A percentile compares a stretch with the other conserved stretches of the same genome.
phyloP scores from a whole-genome alignment of 64 coral and sea anemone genomes.

The Stichodactyla helianthus region DNA sequence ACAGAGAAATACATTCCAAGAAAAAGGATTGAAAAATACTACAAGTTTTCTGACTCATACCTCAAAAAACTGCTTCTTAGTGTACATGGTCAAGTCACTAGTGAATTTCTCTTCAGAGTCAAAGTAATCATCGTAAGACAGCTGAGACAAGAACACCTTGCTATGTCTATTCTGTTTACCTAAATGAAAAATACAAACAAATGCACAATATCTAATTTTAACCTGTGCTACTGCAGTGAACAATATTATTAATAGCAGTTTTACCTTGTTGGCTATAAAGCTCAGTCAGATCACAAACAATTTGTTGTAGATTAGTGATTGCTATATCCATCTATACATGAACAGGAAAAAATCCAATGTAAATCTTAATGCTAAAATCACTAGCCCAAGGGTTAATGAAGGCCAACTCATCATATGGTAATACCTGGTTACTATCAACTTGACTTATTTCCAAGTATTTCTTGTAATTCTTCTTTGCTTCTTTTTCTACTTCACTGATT shows the following conservation, averaged over 20 bases:
- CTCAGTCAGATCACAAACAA: conserved; percentile 35
- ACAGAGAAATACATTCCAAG: background rate
- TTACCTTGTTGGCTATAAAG: conserved; percentile 38
- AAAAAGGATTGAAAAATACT: background rate
- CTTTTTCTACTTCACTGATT: conserved; percentile 52
- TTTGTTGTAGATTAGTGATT: conserved; percentile 1
- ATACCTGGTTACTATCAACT: conserved; percentile 53
- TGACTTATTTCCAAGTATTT: conserved; percentile 60
- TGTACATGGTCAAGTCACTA: conserved; percentile 76
- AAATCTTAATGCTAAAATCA: too few relatives aligned
- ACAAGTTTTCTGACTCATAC: background rate
- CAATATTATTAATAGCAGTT: background rate
- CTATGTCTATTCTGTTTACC: background rate
- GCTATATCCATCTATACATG: conserved; percentile 31
- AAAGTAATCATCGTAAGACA: conserved; percentile 54
- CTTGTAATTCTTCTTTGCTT: conserved; percentile 80
- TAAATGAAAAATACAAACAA: background rate
- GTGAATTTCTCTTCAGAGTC: conserved; percentile 82
- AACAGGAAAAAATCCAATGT: background rate
- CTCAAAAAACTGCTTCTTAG: conserved; percentile 99
- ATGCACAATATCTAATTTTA: background rate
- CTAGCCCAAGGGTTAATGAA: too few relatives aligned
- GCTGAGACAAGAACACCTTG: conserved; percentile 73
- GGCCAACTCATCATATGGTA: background rate
- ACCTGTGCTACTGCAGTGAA: background rate